Evolutionary conservation across 2,888 invertebrate species (phyloP), one percentile per base, ranked within the genome.

Genomic region (Thymelicus sylvestris): DNA sequence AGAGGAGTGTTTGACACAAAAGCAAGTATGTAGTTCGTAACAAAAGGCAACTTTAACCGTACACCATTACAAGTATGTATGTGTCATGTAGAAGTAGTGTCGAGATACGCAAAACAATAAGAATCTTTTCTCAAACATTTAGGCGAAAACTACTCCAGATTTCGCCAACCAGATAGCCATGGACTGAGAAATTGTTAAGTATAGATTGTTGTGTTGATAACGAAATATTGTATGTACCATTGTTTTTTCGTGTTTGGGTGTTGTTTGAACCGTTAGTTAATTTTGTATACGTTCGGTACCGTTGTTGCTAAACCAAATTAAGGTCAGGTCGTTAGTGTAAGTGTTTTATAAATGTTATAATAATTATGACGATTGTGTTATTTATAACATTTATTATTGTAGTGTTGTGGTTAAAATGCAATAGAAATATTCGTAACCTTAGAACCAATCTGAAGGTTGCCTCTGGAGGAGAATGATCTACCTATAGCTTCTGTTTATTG

Each of bases 121-220:
- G 44, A 38, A 19, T 41, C 12, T 24, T 63, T 62, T 48, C 62
- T 12, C 31, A n/a, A 63, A 24, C 48, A 48, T 31, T 48, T 24
- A 31, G 19, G 13, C 62, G 62, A 48, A 63, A 63, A 63, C 47
- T 63, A 63, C 19, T 63, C 6, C 13, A 63, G 47, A 63, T 63
- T 31, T 24, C 8, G 52, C 24, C 62, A 31, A 63, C 19, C 10
- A 63, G 62, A 63, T 63, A 48, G 47, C 48, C 7, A n/a, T n/a
- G 12, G 8, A n/a, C 19, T 31, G 24, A 48, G 19, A 63, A 19
- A 63, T 44, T 44, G 61, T 44, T 62, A 48, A 2, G 3, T 24
- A 5, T 13, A 63, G 61, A 62, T 62, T 41, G 24, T 24, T 19
- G n/a, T n/a, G 47, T 48, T 63, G 62, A 63, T 63, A 48, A 24